Evolutionary conservation across 2,888 invertebrate species (phyloP).

Genomic region (Eupsilia transversa): DNA sequence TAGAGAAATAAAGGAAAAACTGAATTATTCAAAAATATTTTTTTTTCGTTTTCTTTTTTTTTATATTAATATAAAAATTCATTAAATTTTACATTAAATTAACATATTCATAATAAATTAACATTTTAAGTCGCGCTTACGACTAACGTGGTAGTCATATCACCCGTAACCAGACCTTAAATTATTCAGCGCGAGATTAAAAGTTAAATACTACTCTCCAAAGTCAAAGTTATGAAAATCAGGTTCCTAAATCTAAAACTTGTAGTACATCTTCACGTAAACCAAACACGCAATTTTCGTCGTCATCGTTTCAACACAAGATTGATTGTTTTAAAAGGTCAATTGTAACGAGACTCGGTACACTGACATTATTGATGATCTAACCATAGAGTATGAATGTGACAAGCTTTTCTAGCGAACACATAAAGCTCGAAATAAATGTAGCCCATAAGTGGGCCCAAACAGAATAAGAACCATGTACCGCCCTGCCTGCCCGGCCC

Average conservation of each 20-base stretch:
- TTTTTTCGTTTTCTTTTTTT: too few relatives aligned
- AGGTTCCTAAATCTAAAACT: neutral
- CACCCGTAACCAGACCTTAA: neutral
- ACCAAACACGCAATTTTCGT: slow-evolving; percentile 42
- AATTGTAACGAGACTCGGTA: slow-evolving; percentile 46
- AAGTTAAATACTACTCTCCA: neutral
- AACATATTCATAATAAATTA: neutral
- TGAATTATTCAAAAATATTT: too few relatives aligned
- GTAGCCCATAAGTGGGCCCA: too few relatives aligned
- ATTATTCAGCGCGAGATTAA: neutral
- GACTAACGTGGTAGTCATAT: neutral
- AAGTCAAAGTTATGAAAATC: neutral
- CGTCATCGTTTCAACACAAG: slow-evolving; percentile 53
- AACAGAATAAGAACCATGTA: too few relatives aligned
- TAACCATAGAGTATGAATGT: slow-evolving; percentile 23
- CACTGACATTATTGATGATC: slow-evolving; percentile 54
- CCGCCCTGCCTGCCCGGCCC: too few relatives aligned
- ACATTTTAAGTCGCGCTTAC: neutral
- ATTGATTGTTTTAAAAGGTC: slow-evolving; percentile 66
- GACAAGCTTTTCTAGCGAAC: neutral
- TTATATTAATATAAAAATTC: too few relatives aligned
- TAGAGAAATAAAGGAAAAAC: too few relatives aligned
- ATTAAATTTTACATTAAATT: too few relatives aligned
- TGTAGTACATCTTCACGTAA: slow-evolving; percentile 9
- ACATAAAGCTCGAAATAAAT: too few relatives aligned